These are phyloP conservation scores for Drosophila persimilis DNA, from an alignment of 1,140 invertebrate species.

Conservation along the genomic window DNA sequence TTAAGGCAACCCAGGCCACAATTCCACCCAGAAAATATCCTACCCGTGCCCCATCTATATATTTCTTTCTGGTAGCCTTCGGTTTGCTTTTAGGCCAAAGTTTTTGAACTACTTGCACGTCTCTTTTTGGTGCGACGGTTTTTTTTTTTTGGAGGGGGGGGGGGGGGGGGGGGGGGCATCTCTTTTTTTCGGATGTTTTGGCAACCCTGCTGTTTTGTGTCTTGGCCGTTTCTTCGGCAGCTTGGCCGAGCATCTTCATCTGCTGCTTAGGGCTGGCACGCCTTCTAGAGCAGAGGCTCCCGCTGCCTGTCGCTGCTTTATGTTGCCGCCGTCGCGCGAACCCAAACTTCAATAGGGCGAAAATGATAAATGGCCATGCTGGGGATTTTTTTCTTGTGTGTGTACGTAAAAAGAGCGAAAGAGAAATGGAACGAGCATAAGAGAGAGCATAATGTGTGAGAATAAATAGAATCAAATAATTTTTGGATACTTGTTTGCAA, in stretches of 20 bases:
- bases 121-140: slow-evolving; percentile 62
- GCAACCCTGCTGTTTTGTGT: slow-evolving; percentile 80
- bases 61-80: slow-evolving; percentile 45
- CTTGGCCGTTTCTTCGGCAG: slow-evolving; percentile 52
- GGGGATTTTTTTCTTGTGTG: slow-evolving; percentile 47
- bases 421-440: slow-evolving; percentile 10
- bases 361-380: slow-evolving; percentile 78
- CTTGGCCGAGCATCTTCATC: slow-evolving; percentile 52
- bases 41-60: slow-evolving; percentile 6
- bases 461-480: slow-evolving; percentile 70
- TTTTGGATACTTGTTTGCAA: slow-evolving; percentile 38
- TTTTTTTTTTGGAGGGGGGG: slow-evolving; percentile 41
- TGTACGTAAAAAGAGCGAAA: background rate
- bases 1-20: slow-evolving; percentile 23
- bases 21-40: slow-evolving; percentile 18
- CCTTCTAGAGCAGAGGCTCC: slow-evolving; percentile 48
- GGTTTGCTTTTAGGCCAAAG: slow-evolving; percentile 75
- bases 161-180: slow-evolving; percentile 30
- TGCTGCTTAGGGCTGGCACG: slow-evolving; percentile 68
- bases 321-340: slow-evolving; percentile 68
- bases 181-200: slow-evolving; percentile 46
- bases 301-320: slow-evolving; percentile 75
- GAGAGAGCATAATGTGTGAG: slow-evolving; percentile 51
- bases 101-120: slow-evolving; percentile 81
- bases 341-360: slow-evolving; percentile 77